Evolutionary conservation across 2,113 vertebrate genomes (phyloP).

Genomic region (Hydrolagus affinis): DNA sequence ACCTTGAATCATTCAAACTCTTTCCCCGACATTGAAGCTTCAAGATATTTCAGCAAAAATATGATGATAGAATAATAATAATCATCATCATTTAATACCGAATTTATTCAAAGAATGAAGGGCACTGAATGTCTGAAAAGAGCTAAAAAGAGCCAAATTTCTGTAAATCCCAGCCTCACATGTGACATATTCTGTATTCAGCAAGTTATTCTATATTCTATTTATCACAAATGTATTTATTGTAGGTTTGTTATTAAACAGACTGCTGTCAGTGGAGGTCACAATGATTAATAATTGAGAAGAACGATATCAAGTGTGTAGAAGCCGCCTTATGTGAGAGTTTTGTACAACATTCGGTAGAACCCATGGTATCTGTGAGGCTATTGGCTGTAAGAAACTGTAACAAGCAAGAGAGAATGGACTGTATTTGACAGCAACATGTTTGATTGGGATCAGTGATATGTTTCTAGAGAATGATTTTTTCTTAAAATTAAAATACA

Average conservation of each 20-base stretch:
- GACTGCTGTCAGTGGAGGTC: background rate
- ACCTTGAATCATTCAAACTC: constrained; percentile 11
- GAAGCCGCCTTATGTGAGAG: background rate
- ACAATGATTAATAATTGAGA: background rate
- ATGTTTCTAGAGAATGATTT: background rate
- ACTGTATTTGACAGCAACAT: background rate
- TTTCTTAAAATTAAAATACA: background rate
- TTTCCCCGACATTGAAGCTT: background rate
- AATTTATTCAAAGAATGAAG: constrained; percentile 9
- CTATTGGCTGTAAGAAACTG: background rate
- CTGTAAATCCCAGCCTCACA: background rate
- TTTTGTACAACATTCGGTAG: background rate
- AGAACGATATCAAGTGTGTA: background rate
- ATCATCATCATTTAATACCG: background rate
- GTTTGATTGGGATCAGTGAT: background rate
- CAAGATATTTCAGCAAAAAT: background rate
- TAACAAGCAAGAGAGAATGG: background rate
- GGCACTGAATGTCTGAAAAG: background rate
- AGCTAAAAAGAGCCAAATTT: background rate
- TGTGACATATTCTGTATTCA: background rate
- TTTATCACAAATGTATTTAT: constrained; percentile 18
- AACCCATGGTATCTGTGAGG: background rate
- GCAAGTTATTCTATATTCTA: background rate
- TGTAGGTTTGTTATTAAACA: background rate
- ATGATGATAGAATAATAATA: background rate